Evolutionary conservation across 2,113 vertebrate species (phyloP).

Genomic region (Meriones unguiculatus): DNA sequence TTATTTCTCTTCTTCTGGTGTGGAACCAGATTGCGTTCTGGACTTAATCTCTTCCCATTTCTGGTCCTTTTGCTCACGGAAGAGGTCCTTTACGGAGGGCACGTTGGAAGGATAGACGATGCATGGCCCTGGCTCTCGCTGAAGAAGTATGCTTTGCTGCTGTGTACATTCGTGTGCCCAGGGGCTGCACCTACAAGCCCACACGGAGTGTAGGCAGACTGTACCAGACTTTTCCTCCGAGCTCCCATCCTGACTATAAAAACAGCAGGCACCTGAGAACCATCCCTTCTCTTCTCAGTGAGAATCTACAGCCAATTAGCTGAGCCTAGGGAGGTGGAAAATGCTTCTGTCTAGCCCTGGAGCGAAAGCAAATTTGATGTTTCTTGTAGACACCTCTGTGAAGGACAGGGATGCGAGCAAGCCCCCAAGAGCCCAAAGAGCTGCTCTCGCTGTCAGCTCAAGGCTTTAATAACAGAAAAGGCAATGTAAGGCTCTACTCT

Average conservation of each 20-base stretch:
- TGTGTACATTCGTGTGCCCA: neutral
- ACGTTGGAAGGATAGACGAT: neutral
- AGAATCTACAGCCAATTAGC: constrained; percentile 72
- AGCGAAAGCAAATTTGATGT: constrained; percentile 27
- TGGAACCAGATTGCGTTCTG: neutral
- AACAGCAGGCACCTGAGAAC: constrained; percentile 46
- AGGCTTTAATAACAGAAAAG: constrained; percentile 57
- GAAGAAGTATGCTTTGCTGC: neutral
- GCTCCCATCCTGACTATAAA: constrained; percentile 17
- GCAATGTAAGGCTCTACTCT: neutral
- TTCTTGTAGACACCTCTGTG: constrained; percentile 58
- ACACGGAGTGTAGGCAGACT: neutral
- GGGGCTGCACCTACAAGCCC: neutral
- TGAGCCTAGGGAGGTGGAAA: constrained; percentile 53
- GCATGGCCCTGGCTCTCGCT: neutral
- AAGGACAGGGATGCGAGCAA: neutral
- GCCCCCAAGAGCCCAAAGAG: constrained; percentile 12
- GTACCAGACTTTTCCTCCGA: neutral
- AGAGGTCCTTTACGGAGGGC: neutral
- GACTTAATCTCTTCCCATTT: neutral
- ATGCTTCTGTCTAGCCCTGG: constrained; percentile 37
- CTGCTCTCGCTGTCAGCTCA: neutral
- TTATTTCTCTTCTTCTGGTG: constrained; percentile 1
- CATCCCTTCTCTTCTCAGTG: constrained; percentile 14
- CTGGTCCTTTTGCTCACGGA: neutral